Evolutionary conservation across 2,888 invertebrate species (phyloP), one percentile per base, ranked within the genome.

Genomic region (Galerucella calmariensis): DNA sequence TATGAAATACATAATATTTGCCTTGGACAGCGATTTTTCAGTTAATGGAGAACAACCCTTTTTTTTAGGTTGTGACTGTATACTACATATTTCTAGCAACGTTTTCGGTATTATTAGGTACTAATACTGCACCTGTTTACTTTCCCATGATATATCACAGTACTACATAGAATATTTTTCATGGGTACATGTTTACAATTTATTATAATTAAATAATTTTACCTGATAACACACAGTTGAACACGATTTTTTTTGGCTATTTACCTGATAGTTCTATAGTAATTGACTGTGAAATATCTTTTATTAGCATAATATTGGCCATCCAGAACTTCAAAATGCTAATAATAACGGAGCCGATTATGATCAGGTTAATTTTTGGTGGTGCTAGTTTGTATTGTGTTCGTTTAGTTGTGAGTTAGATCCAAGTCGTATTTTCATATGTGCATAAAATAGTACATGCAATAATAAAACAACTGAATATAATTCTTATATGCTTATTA

Each of bases 381-480:
- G 79, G 79, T 79, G 79, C 78, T 79, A 77, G 79, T 78, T 78
- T 79, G 79, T 79, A 74, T 70, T 79, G 79, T 79, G 79, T 76
- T 78, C 78, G 78, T 78, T 73, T 76, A 78, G 78, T 79, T 78
- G 76, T 79, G 73, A 79, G 75, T 76, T 78, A 75, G 75, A 70
- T 68, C 72, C 51, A 77, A 74, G 72, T 75, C 69, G 71, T 75
- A 69, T 73, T 69, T 65, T 75, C 73, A 69, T 75, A 58, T 69
- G 53, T 70, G 73, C 65, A 72, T 69, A 41, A 72, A 66, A 66
- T 76, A 75, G 78, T 78, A 78, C 77, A 75, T 76, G 76, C 75
- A 75, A 75, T 71, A 41, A 73, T 65, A 61, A 59, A 66, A 20
- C 46, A 61, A 51, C 12, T 67, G 8, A 41, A 6, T 41, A 41